phyloP scores from a whole-genome alignment of 2,797 vertebrate species.

The Neomorphus geoffroyi region DNA sequence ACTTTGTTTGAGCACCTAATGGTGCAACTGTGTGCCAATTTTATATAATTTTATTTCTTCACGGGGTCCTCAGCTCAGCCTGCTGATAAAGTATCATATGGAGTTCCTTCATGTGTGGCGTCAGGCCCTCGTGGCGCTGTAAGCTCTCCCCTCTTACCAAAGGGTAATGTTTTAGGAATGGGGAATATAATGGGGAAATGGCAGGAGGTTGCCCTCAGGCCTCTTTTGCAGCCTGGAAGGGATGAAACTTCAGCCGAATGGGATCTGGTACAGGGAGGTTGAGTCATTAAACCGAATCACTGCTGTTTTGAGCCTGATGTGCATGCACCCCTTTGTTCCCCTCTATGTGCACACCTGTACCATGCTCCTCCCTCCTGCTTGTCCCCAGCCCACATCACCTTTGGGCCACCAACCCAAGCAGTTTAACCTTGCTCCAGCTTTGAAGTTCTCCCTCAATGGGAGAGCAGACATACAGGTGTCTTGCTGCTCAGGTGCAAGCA shows the following conservation, averaged over 20 bases:
- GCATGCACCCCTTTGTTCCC: fast-evolving
- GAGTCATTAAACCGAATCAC: not conserved
- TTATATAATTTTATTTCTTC: not conserved
- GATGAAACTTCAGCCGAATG: not conserved
- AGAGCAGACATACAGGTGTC: not conserved
- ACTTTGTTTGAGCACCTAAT: not conserved
- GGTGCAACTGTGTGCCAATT: not conserved
- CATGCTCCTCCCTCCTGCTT: not conserved
- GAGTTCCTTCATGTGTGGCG: not conserved
- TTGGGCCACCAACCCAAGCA: not conserved
- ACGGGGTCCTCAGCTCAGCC: not conserved
- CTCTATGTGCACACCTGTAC: not conserved
- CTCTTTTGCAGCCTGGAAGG: not conserved
- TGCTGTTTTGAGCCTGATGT: not conserved
- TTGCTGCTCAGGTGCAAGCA: not conserved
- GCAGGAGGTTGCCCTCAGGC: not conserved
- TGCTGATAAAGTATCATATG: not conserved
- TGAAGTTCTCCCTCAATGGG: not conserved
- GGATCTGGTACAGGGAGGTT: no score
- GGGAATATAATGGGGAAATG: not conserved
- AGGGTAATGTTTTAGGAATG: not conserved
- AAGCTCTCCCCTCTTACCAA: not conserved
- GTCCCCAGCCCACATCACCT: not conserved
- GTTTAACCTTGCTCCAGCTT: not conserved
- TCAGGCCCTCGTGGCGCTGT: fast-evolving